A percentile compares a stretch with the other conserved stretches of the same genome.
Conservation (phyloP, 1,140 invertebrate genomes). For the Temnothorax longispinosus region DNA sequence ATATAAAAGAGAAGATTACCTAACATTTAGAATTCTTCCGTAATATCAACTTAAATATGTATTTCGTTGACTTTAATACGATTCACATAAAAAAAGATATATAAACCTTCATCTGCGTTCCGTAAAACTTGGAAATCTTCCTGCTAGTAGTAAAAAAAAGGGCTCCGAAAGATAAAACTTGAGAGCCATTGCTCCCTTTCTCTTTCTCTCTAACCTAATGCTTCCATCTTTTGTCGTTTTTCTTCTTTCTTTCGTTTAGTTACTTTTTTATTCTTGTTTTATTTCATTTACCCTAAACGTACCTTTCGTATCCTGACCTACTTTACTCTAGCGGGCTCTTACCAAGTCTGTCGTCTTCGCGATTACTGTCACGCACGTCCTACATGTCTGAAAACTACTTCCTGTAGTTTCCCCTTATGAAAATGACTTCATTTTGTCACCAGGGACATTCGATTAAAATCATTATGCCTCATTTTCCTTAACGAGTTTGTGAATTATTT, state of each 20-base stretch:
- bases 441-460: neutral
- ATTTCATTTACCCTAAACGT: conserved; percentile 31
- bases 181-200: conserved; percentile 7
- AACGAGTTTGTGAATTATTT: neutral
- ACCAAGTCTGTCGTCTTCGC: conserved; percentile 1
- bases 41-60: neutral
- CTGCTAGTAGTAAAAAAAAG: conserved; percentile 9
- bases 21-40: neutral
- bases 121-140: conserved; percentile 13
- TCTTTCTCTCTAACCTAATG: conserved; percentile 17
- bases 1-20: neutral
- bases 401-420: neutral
- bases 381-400: neutral
- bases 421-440: neutral
- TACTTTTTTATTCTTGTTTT: conserved; percentile 5
- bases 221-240: neutral
- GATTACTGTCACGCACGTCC: conserved; percentile 33
- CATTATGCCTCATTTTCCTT: neutral
- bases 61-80: neutral
- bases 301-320: conserved; percentile 2
- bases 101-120: neutral
- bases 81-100: conserved; percentile 9
- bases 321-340: neutral
- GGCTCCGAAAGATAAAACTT: conserved; percentile 34
- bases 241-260: neutral